Base-by-base conservation (phyloP, 2,888 invertebrate genomes). In the Leucophora obtusa region DNA sequence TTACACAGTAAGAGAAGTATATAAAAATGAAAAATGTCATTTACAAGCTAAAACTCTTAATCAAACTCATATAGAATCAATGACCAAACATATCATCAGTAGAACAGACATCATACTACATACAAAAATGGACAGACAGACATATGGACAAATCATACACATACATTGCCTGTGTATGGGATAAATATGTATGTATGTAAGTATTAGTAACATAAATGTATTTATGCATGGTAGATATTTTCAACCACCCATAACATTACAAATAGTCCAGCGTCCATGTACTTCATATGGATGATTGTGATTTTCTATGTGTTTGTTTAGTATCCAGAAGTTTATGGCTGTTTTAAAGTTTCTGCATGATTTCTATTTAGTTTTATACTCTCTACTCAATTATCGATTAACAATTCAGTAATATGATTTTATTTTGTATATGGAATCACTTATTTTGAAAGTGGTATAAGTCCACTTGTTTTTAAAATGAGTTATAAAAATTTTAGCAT, bases 31-130 rank as follows among this genome's bases (percentile, higher is more conserved):
- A 73, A 81, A 74, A 73, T 81, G 77, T 77, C 81, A 77, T 81
- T 77, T 70, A 54, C 81, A 81, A 70, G 66, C 81, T 66, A 66
- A 72, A 77, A 77, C 81, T 81, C 81, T 81, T 81, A 77, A 81
- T 81, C 81, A 81, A 81, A 81, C 81, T 81, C 76, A 81, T 81
- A 73, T 70, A 81, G 77, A 81, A 77, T 81, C 81, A 81, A 77
- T 81, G 81, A 77, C 77, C 81, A 77, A 80, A 76, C 80, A 72
- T 80, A 80, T 80, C 68, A 75, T 71, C 77, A 60, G 43, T 14
- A 7, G n/a, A 14, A 77, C 65, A 59, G 65, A 53, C 53, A 65
- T 9, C 1, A 17, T 35, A 11, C 28, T n/a, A 58, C 47, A 65
- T 4, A 10, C 17, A 51, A 11, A 47, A 10, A 58, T 6, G 21